Evolutionary conservation across 2,113 vertebrate genomes (phyloP).

Genomic region (Odocoileus virginianus): DNA sequence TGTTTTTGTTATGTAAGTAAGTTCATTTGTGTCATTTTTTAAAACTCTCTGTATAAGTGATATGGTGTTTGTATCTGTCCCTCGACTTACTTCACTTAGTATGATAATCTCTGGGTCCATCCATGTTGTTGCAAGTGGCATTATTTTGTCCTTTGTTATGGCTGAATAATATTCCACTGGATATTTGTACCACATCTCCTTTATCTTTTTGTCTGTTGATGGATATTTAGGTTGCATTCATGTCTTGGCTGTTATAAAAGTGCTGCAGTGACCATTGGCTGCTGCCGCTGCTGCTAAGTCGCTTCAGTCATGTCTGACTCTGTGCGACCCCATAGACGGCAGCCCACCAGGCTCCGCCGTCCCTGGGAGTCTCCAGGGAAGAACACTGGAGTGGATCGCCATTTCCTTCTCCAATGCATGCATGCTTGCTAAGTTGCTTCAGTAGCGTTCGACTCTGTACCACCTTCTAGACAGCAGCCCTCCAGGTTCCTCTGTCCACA

Average conservation of each 20-base stretch:
- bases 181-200: neutral
- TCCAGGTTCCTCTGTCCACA: no score
- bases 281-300: no score
- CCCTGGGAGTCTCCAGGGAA: no score
- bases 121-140: neutral
- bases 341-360: no score
- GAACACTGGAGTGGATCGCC: no score
- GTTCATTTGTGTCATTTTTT: neutral
- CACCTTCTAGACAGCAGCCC: no score
- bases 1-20: neutral
- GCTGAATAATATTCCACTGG: neutral
- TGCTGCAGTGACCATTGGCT: neutral
- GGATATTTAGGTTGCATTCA: neutral
- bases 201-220: neutral
- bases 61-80: neutral
- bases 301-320: no score
- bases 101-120: neutral
- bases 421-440: no score
- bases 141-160: neutral
- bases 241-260: neutral
- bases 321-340: no score
- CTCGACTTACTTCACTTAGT: neutral
- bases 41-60: neutral
- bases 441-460: no score
- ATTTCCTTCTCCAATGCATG: no score